These are phyloP conservation scores for Clarias macrocephalus DNA, from an alignment of 2,113 vertebrate species.

Conservation along the genomic window DNA sequence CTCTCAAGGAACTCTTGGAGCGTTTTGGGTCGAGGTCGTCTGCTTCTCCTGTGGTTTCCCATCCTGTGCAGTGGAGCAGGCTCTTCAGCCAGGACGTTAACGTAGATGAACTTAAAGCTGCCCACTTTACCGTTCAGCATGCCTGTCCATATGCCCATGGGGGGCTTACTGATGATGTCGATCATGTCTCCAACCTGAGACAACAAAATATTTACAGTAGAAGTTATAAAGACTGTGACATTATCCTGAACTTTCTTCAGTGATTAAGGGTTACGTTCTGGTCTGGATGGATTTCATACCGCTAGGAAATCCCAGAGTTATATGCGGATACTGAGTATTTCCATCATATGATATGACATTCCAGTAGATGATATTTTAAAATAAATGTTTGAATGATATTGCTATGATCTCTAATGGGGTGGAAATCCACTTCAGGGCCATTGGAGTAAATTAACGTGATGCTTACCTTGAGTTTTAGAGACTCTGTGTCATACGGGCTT, in stretches of 20 bases:
- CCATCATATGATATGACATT: background rate
- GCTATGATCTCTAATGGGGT: background rate
- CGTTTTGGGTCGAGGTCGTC: conserved; percentile 69
- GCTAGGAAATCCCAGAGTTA: background rate
- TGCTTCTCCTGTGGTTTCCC: conserved; percentile 62
- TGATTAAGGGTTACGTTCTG: background rate
- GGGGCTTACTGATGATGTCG: conserved; percentile 87
- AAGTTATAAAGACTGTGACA: background rate
- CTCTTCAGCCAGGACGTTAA: conserved; percentile 77
- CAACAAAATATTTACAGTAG: conserved; percentile 11
- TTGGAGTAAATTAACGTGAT: background rate
- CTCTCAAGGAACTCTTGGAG: conserved; percentile 80
- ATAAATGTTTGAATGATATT: background rate
- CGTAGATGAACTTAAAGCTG: conserved; percentile 95
- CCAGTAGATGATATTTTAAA: background rate
- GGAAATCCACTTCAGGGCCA: background rate
- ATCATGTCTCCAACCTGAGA: conserved; percentile 89
- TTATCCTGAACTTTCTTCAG: background rate
- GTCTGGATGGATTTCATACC: background rate
- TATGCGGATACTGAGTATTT: background rate
- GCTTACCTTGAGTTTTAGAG: conserved; percentile 88
- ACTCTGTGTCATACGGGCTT: conserved; percentile 91
- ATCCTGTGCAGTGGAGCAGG: conserved; percentile 69
- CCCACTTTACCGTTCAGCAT: conserved; percentile 85
- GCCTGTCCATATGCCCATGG: conserved; percentile 95